Base-by-base conservation (phyloP, 2,797 vertebrate genomes). In the Gallinago nigripennis region DNA sequence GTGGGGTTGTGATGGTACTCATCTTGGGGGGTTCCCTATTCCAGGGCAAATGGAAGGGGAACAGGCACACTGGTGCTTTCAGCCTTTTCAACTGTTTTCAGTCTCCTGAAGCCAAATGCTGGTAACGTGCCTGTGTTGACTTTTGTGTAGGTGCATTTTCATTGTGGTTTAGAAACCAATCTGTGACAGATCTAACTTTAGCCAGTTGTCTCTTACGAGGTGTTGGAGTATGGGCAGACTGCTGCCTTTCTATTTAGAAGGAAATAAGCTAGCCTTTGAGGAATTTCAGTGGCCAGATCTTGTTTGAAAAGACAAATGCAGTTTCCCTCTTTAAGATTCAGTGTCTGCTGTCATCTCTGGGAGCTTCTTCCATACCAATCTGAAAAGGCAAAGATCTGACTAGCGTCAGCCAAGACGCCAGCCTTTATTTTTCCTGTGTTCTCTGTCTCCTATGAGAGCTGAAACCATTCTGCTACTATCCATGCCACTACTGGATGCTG, bases 401-500 rank as follows among this genome's bases (percentile, higher is more conserved):
- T 53, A 39, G 46, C 70, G 18, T 65, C 53, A 75, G 9, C 31
- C 4, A 7, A 53, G 53, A 46, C 21, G 12, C 1, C 2, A 24
- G 5, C 23, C 31, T 57, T 8, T 30, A 11, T 33, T 84, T 78
- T 86, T 78, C 35, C 37, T 12, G 9, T 27, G n/a, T 46, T 82
- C 27, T 31, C 13, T 13, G 3, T 48, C 56, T 75, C 60, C 3
- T 43, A 2, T 5, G n/a, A 50, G n/a, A 79, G 43, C 78, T 46
- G 72, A 71, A 82, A 53, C 25, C 6, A 7, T 53, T 48, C 56
- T 48, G 63, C 24, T 87, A 9, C 68, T 39, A 4, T 27, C 58
- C 8, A 0, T 31, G 33, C 19, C 19, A 3, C n/a, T 56, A 1
- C 53, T 58, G 35, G 65, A 9, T 56, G 16, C 20, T 76, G 0